Evolutionary conservation across 2,113 vertebrate species (phyloP).

Genomic region (Galbula dea): DNA sequence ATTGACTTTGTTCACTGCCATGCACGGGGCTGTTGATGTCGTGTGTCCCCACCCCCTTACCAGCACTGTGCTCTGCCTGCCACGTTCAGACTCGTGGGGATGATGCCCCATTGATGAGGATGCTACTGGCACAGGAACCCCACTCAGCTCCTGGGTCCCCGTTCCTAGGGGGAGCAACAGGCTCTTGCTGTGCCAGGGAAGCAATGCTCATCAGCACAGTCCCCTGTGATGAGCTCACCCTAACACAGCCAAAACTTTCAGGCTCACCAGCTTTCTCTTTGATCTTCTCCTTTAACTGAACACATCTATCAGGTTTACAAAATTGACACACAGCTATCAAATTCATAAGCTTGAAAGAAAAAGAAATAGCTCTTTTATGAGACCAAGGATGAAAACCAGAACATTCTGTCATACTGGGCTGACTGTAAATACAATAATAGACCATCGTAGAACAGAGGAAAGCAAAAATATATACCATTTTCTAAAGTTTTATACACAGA

Average conservation of each 20-base stretch:
- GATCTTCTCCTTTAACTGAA: not conserved
- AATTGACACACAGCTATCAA: not conserved
- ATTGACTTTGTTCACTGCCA: rapidly evolving
- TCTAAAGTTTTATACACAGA: not conserved
- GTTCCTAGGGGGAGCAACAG: not conserved
- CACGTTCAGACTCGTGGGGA: not conserved
- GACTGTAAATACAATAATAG: not conserved
- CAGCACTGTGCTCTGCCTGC: not conserved
- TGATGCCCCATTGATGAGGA: not conserved
- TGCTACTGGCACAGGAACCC: rapidly evolving
- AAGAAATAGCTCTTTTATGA: not conserved
- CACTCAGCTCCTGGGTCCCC: not conserved
- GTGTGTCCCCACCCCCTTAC: not conserved
- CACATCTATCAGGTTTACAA: not conserved
- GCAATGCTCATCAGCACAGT: rapidly evolving
- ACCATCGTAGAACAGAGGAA: not conserved
- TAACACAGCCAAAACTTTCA: not conserved
- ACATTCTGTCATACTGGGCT: not conserved
- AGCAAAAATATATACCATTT: not conserved
- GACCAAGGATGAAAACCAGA: not conserved
- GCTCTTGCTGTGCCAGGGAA: not conserved
- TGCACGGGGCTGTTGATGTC: not conserved
- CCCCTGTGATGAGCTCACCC: not conserved
- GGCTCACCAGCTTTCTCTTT: not conserved
- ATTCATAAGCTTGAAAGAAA: not conserved